Base-by-base conservation (phyloP, 2,888 invertebrate species). In the Leptinotarsa rubiginosa region DNA sequence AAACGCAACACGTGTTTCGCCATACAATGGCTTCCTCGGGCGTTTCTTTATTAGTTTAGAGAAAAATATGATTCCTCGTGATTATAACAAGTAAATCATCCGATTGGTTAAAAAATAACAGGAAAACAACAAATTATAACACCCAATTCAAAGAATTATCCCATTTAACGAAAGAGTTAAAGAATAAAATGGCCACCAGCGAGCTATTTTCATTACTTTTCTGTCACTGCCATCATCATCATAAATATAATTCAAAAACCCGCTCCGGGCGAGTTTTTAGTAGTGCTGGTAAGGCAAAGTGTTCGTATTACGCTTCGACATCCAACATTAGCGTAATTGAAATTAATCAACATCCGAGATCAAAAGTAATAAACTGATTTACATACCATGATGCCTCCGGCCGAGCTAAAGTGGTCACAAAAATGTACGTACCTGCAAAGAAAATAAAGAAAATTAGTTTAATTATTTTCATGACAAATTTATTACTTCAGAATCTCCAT, bases 381-480 rank as follows among this genome's bases (percentile, higher is more conserved):
- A 78, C 78, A 78, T 78, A 78, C 78, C 78, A 68, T 20, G 13
- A 18, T 65, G 71, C 75, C 69, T 20, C 54, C 31, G 69, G 65
- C 69, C 64, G 64, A 52, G 49, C 52, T 65, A 31, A 20, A 64
- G 65, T 56, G 54, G 47, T 20, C 73, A 65, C 67, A 70, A 65
- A 77, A 76, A 74, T 69, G 70, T 75, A 79, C 79, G 65, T 78
- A 79, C 79, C 79, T 79, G 79, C 65, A 79, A 78, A 69, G 72
- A 77, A 78, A 77, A 74, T 74, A 78, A 77, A 66, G 71, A 73
- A 75, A 77, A 76, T 76, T 77, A 75, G 75, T 79, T 78, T 73
- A 75, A 75, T 76, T 50, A 77, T 78, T 75, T 76, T 75, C 73
- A 77, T 73, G 78, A 77, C 77, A 78, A 79, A 78, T 79, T 78